Percentiles rank a stretch among this genome's conserved stretches.
These are phyloP conservation scores for Phycodurus eques DNA, from an alignment of 2,113 vertebrate species.

Conservation along the genomic window DNA sequence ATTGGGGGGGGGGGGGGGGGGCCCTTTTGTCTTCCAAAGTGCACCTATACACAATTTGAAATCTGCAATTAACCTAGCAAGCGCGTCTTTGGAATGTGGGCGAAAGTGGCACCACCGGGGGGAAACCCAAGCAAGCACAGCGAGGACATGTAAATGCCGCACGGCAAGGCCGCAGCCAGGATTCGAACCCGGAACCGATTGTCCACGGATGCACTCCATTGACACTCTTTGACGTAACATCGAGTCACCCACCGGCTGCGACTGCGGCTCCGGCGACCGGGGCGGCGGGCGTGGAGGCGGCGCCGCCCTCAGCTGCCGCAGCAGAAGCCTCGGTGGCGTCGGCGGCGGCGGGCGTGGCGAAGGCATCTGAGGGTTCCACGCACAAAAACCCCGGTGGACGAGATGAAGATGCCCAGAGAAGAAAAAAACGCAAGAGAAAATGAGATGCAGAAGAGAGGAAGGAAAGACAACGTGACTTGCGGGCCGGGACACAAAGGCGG, in stretches of 20 bases:
- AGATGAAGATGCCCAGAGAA: slow-evolving; percentile 37
- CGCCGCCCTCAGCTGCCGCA: slow-evolving; percentile 81
- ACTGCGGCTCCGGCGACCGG: slow-evolving; percentile 82
- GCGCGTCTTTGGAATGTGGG: no score
- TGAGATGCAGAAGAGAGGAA: slow-evolving; percentile 16
- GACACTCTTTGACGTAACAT: background rate
- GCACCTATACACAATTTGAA: no score
- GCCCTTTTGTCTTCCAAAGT: background rate
- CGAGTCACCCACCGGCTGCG: slow-evolving; percentile 68
- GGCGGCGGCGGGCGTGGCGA: slow-evolving; percentile 87
- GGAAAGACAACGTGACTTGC: background rate
- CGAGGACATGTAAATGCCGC: no score
- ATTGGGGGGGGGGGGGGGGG: background rate
- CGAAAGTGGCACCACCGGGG: no score
- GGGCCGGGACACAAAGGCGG: slow-evolving; percentile 51
- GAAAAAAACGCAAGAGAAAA: slow-evolving; percentile 19
- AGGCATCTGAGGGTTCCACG: slow-evolving; percentile 81
- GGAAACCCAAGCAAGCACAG: no score
- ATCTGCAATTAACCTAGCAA: no score
- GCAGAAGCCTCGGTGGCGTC: slow-evolving; percentile 84
- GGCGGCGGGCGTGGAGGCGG: slow-evolving; percentile 80
- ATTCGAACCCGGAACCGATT: background rate
- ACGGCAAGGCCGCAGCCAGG: background rate
- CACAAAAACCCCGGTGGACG: slow-evolving; percentile 43
- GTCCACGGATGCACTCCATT: no score